Evolutionary conservation across 2,888 invertebrate genomes (phyloP).

Genomic region (Carterocephalus palaemon): DNA sequence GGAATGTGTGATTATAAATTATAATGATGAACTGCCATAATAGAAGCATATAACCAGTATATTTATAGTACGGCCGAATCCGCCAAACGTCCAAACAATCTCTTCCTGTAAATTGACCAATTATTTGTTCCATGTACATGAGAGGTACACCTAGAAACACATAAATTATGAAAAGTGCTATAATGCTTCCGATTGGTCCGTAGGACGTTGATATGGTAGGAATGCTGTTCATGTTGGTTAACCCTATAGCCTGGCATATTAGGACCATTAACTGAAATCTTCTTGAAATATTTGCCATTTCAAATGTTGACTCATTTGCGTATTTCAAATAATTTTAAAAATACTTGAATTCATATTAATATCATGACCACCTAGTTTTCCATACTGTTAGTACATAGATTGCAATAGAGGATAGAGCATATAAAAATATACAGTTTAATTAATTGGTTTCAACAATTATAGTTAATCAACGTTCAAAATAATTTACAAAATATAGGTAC

Average conservation of each 20-base stretch:
- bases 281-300: conserved; percentile 24
- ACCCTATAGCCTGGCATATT: conserved; percentile 47
- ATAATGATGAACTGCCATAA: conserved; percentile 48
- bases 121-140: conserved; percentile 61
- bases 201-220: conserved; percentile 40
- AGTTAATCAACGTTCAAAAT: no score
- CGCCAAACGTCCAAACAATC: conserved; percentile 61
- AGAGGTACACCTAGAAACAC: conserved; percentile 56
- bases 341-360: no score
- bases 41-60: conserved; percentile 54
- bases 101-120: conserved; percentile 62
- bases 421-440: no score
- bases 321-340: no score
- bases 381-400: no score
- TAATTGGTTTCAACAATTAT: no score
- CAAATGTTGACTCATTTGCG: no score
- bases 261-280: conserved; percentile 41
- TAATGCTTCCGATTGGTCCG: conserved; percentile 48
- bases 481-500: no score
- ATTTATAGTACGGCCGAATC: conserved; percentile 51
- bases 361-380: no score
- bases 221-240: conserved; percentile 40
- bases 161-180: conserved; percentile 39
- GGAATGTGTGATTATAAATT: conserved; percentile 45
- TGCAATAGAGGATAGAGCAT: no score